These are phyloP conservation scores for Ahaetulla prasina DNA, from an alignment of 2,113 vertebrate genomes.

Conservation along the genomic window DNA sequence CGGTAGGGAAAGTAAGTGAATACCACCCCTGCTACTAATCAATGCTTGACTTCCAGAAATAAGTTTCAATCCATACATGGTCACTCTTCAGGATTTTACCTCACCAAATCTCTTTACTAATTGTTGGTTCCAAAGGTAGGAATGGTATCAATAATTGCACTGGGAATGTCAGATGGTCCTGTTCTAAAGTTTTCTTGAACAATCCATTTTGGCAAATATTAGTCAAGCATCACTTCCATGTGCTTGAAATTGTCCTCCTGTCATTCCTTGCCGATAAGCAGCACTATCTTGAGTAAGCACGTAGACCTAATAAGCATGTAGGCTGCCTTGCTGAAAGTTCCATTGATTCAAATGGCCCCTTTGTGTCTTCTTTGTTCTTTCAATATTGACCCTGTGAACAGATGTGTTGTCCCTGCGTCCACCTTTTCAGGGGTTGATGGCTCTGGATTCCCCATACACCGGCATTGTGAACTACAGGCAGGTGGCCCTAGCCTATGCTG, in stretches of 20 bases:
- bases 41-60: background rate
- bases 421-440: slow-evolving; percentile 84
- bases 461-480: slow-evolving; percentile 91
- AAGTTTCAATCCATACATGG: background rate
- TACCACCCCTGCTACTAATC: no score
- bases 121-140: background rate
- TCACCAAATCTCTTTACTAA: background rate
- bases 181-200: background rate
- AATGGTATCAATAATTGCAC: background rate
- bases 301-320: background rate
- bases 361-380: background rate
- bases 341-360: background rate
- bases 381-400: background rate
- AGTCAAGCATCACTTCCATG: no score
- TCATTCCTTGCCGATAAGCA: background rate
- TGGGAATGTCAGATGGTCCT: background rate
- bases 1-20: no score
- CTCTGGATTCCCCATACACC: slow-evolving; percentile 90
- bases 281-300: background rate
- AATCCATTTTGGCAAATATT: background rate
- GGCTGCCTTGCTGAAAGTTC: background rate
- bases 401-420: background rate
- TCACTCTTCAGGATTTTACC: background rate
- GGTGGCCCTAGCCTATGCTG: slow-evolving; percentile 81
- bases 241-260: background rate